These are phyloP conservation scores for Pecten maximus DNA, from an alignment of 2,888 invertebrate species.

Conservation along the genomic window DNA sequence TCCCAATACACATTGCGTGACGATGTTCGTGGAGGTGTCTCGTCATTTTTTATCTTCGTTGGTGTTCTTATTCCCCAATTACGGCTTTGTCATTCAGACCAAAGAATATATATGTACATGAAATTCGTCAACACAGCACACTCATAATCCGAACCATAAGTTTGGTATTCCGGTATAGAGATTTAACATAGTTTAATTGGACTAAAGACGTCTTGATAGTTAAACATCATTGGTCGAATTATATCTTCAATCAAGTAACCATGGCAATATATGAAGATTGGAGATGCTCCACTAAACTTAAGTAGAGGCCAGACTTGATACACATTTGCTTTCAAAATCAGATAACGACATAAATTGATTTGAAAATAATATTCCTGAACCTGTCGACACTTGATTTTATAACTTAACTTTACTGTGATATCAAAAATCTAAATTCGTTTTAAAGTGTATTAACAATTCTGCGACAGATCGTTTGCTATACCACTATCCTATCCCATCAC, in stretches of 20 bases:
- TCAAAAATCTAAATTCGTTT: conserved; percentile 17
- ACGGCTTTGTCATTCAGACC: neutral
- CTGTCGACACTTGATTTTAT: neutral
- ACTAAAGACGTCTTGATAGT: neutral
- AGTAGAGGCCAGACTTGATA: neutral
- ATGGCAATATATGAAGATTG: neutral
- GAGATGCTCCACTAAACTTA: neutral
- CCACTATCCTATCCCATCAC: neutral
- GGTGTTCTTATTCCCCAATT: neutral
- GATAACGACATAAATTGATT: neutral
- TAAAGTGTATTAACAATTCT: neutral
- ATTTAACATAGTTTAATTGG: neutral
- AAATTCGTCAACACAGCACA: neutral
- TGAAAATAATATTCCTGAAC: neutral
- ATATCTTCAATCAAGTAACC: too few species aligned
- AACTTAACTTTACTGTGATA: neutral
- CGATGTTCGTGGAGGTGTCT: neutral
- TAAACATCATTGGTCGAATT: neutral
- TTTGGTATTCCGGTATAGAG: neutral
- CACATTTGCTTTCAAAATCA: neutral
- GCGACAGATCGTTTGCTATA: neutral
- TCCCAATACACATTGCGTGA: conserved; percentile 30
- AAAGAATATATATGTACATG: neutral
- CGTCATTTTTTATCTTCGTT: neutral
- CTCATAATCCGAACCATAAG: neutral